Evolutionary conservation across 2,797 vertebrate genomes (phyloP), one percentile per base, ranked within the genome.

Genomic region (Phoebastria nigripes): DNA sequence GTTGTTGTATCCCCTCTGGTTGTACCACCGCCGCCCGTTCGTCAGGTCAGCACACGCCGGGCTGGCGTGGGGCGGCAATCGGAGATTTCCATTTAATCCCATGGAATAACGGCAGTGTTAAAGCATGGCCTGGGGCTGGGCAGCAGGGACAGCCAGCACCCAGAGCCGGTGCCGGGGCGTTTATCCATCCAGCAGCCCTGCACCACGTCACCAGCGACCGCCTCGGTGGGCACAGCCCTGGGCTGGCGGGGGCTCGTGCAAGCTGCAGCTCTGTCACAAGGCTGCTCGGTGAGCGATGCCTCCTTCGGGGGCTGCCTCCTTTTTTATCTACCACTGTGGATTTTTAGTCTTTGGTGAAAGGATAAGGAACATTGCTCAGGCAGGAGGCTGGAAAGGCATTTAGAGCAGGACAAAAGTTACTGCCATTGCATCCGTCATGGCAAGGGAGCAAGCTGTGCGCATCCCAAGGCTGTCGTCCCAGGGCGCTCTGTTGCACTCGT

Each of bases 401-500:
- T 22, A 31, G 47, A 74, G 79, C 52, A 49, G 79, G 39, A 37
- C 3, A 15, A 16, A 58, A 74, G 58, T 19, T 20, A 9, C 19
- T 25, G 17, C 41, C 11, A 1, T 42, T 12, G 12, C 15, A 47
- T 15, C 46, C 29, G 2, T 44, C 6, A 0, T 4, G 42, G 24
- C 3, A 14, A 69, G 41, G n/a, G 19, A 72, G 29, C 1, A 0
- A 26, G 25, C 59, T 39, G 86, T 16, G n/a, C 10, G 26, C 25
- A 6, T 7, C 17, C 3, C 22, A 14, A 41, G n/a, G 37, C 70
- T 65, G 51, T 26, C 19, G 3, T 62, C n/a, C 54, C 69, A 2
- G 13, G 47, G 17, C 0, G 0, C 55, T 29, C 55, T 2, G 4
- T n/a, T 13, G 11, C 49, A 5, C 37, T 58, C 4, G 0, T 13